phyloP scores from a whole-genome alignment of 2,113 vertebrate genomes.

The Drymodes brunneopygia region DNA sequence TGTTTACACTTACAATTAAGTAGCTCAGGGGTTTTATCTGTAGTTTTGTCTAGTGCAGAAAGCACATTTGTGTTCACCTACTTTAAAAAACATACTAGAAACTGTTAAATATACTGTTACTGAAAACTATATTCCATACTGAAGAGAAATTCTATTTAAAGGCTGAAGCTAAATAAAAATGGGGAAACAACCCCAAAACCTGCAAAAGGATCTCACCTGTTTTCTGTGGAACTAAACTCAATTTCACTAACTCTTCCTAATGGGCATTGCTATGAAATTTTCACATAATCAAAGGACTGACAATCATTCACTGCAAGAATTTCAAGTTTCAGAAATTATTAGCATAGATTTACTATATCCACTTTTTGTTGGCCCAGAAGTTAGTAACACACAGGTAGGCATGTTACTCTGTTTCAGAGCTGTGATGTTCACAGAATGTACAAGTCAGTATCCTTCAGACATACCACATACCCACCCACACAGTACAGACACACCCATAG shows the following conservation, averaged over 20 bases:
- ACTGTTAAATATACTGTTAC: background rate
- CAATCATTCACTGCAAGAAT: background rate
- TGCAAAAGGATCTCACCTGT: background rate
- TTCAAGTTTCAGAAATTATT: background rate
- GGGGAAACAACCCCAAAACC: rapidly evolving
- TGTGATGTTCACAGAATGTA: background rate
- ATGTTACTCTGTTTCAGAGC: background rate
- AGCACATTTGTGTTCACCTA: background rate
- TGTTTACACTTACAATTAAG: background rate
- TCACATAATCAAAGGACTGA: background rate
- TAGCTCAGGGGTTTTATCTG: background rate
- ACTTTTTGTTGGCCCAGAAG: background rate
- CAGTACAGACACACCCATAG: rapidly evolving
- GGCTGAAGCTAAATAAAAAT: background rate
- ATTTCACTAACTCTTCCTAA: background rate
- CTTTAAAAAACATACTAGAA: background rate
- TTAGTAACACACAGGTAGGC: background rate
- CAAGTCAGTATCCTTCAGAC: background rate
- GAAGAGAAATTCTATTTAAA: background rate
- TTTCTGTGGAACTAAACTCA: background rate
- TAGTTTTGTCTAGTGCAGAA: background rate
- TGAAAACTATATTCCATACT: background rate
- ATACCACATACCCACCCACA: rapidly evolving
- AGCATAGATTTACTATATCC: background rate
- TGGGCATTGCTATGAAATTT: background rate